These are phyloP conservation scores for Zapornia atra DNA, from an alignment of 2,113 vertebrate species.

Conservation along the genomic window DNA sequence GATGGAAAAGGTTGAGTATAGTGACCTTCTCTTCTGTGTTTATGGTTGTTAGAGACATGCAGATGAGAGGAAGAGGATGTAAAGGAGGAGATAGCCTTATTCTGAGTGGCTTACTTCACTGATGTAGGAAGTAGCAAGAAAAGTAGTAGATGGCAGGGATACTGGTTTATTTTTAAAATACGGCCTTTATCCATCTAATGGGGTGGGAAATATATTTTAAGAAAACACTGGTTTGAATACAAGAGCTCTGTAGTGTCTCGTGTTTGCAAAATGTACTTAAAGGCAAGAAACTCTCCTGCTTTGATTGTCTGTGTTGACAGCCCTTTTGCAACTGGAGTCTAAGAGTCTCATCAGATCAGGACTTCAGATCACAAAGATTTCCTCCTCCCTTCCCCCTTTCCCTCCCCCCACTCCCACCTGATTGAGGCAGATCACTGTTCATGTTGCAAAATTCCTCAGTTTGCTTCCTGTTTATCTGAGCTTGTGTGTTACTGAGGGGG, in stretches of 20 bases:
- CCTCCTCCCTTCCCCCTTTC: neutral
- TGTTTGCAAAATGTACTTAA: neutral
- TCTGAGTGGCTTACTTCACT: neutral
- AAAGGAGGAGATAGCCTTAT: neutral
- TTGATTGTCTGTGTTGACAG: neutral
- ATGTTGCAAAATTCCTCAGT: slow-evolving; percentile 54
- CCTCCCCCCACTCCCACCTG: neutral
- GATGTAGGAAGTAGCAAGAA: neutral
- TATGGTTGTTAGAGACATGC: neutral
- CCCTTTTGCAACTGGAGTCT: neutral
- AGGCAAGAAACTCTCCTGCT: neutral
- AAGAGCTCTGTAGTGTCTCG: neutral
- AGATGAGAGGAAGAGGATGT: neutral
- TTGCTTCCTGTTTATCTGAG: slow-evolving; percentile 67
- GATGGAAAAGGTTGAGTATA: neutral
- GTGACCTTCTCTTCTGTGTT: neutral
- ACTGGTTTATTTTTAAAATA: neutral
- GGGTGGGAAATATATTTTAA: neutral
- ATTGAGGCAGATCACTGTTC: slow-evolving; percentile 49
- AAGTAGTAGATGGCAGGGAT: neutral
- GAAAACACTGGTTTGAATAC: neutral
- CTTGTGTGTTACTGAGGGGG: slow-evolving; percentile 47
- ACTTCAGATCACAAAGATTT: slow-evolving; percentile 9
- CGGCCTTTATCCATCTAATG: neutral
- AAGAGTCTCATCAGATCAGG: neutral